Evolutionary conservation across 2,797 vertebrate genomes (phyloP).

Genomic region (Semaprochilodus insignis): DNA sequence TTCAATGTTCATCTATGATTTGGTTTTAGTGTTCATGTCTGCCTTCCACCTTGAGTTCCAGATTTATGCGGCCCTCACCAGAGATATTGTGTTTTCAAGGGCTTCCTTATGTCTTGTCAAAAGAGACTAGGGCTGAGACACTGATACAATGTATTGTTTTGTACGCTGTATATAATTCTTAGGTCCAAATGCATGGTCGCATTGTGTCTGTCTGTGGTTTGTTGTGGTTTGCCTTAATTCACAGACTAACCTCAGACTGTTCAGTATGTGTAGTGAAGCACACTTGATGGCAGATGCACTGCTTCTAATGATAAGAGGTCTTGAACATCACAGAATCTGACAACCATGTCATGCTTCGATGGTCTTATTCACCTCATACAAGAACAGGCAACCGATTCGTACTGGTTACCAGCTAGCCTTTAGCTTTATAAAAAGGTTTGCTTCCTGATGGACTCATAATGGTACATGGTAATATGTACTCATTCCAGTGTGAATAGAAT

Average conservation of each 20-base stretch:
- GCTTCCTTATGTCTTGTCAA: not conserved
- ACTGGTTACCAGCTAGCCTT: not conserved
- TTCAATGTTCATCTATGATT: not conserved
- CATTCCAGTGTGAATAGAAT: too few species aligned
- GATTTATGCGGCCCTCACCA: not conserved
- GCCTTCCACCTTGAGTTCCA: too few species aligned
- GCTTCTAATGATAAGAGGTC: too few species aligned
- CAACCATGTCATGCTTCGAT: not conserved
- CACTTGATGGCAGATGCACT: too few species aligned
- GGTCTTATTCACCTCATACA: not conserved
- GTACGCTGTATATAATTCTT: not conserved
- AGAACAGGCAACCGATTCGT: not conserved
- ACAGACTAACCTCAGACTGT: too few species aligned
- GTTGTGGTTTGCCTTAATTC: too few species aligned
- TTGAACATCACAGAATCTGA: too few species aligned
- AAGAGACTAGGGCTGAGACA: not conserved
- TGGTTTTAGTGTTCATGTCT: not conserved
- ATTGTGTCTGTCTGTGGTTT: not conserved
- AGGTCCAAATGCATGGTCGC: not conserved
- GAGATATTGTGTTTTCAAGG: not conserved
- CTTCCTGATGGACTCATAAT: not conserved
- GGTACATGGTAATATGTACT: not conserved
- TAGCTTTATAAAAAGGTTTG: not conserved
- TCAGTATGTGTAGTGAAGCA: too few species aligned
- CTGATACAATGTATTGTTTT: not conserved